Evolutionary conservation across 2,888 invertebrate species (phyloP).

Genomic region (Labia minor): DNA sequence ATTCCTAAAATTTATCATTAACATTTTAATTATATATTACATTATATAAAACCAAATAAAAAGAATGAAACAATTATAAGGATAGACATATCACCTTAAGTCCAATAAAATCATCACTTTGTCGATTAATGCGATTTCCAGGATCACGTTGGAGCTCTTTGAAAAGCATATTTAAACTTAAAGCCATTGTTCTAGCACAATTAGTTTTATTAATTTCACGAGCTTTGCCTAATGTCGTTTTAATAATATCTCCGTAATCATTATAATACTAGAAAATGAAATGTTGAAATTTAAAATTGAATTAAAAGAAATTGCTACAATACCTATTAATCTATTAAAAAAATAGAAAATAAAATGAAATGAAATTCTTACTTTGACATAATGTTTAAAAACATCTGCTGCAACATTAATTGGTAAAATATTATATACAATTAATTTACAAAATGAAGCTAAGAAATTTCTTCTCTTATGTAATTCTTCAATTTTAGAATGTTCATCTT

Average conservation of each 20-base stretch:
- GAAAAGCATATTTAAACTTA: slow-evolving; percentile 83
- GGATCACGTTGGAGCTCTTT: slow-evolving; percentile 50
- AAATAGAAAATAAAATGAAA: too few relatives aligned
- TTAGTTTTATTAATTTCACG: slow-evolving; percentile 94
- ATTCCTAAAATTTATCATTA: slow-evolving; percentile 49
- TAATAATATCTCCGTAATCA: slow-evolving; percentile 97
- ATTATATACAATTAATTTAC: slow-evolving; percentile 96
- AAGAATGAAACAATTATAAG: slow-evolving; percentile 13
- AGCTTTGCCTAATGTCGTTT: slow-evolving; percentile 91
- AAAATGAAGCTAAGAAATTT: slow-evolving; percentile 92
- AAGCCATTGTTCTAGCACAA: slow-evolving; percentile 87
- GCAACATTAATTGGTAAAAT: slow-evolving; percentile 86
- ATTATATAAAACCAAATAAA: slow-evolving; percentile 25
- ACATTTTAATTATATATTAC: slow-evolving; percentile 14
- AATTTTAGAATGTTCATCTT: slow-evolving; percentile 89
- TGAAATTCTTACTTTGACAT: slow-evolving; percentile 83
- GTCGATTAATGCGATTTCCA: slow-evolving; percentile 44
- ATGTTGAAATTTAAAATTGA: slow-evolving; percentile 25
- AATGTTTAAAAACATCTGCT: slow-evolving; percentile 92
- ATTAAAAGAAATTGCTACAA: background rate
- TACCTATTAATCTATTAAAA: background rate
- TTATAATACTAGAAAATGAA: slow-evolving; percentile 77
- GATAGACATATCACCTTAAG: slow-evolving; percentile 52
- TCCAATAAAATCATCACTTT: slow-evolving; percentile 74
- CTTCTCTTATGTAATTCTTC: slow-evolving; percentile 93